Base-by-base conservation (phyloP, 2,888 invertebrate genomes). In the Drosophila gaucha region DNA sequence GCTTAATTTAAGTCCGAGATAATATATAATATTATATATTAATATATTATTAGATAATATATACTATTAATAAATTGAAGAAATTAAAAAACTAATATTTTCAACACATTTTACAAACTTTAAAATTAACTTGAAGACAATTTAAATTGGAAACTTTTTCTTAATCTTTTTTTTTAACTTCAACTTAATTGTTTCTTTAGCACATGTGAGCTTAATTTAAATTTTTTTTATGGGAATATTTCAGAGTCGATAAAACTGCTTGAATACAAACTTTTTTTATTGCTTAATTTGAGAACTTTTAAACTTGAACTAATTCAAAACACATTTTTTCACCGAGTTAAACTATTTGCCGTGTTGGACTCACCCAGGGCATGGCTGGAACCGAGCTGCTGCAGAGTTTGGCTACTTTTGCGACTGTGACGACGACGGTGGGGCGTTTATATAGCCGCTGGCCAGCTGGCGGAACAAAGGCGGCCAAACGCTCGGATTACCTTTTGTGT, bases 401-500 rank as follows among this genome's bases (percentile, higher is more conserved):
- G 62, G 60, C 75, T 62, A 52, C 68, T 54, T 80, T 43, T 85
- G 80, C 75, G 54, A 24, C 64, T 57, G 24, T 39, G 54, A 18
- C 14, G 20, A 22, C 46, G 24, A 12, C 30, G 16, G 6, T 46
- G 47, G 3, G n/a, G 5, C 35, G 50, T 62, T 78, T 82, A 78
- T 82, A 82, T 82, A 82, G 69, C 56, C 69, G 58, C 57, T 36
- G 49, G 49, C 24, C 67, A 44, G 51, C 62, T 28, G 31, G 44
- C 26, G 18, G 66, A 71, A 88, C 82, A 88, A 89, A 70, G 46
- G 62, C 26, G 47, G 38, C 39, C 47, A 57, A 49, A n/a, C 46
- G 65, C 85, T 88, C 89, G 58, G 74, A 75, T 88, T 88, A 88
- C 88, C 89, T 87, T 78, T 86, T 80, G 86, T 84, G 64, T 52